Evolutionary conservation across 2,113 vertebrate species (phyloP).

Genomic region (Micronisus gabar): DNA sequence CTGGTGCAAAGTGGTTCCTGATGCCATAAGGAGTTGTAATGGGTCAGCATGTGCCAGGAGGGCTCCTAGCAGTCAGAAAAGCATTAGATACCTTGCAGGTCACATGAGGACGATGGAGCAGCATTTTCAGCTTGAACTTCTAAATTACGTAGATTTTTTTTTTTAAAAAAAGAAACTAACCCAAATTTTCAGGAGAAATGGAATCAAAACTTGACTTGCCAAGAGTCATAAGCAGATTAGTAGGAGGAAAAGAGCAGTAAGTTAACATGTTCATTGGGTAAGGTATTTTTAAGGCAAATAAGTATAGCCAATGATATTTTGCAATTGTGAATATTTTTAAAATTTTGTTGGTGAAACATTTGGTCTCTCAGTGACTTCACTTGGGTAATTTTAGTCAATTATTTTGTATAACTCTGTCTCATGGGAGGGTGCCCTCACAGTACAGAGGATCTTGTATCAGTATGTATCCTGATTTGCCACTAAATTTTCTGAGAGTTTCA

Average conservation of each 20-base stretch:
- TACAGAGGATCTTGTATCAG: neutral
- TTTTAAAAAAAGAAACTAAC: neutral
- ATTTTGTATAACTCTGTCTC: neutral
- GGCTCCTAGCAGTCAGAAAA: neutral
- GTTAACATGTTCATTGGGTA: neutral
- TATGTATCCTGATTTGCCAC: neutral
- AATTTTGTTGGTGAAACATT: neutral
- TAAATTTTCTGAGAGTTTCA: neutral
- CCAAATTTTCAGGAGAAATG: neutral
- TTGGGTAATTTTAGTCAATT: neutral
- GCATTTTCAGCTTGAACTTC: neutral
- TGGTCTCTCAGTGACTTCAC: neutral
- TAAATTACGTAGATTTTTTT: neutral
- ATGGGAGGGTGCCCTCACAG: neutral
- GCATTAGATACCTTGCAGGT: neutral
- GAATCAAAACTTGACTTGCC: neutral
- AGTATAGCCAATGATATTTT: neutral
- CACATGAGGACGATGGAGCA: neutral
- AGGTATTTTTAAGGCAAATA: neutral
- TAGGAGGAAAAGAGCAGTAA: neutral
- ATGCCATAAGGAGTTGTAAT: neutral
- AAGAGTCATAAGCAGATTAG: neutral
- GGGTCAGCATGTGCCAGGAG: neutral
- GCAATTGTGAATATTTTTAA: accelerated
- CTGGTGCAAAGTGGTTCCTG: neutral